These are phyloP conservation scores for Calameuta pallipes DNA, from an alignment of 2,888 invertebrate species.

Conservation along the genomic window DNA sequence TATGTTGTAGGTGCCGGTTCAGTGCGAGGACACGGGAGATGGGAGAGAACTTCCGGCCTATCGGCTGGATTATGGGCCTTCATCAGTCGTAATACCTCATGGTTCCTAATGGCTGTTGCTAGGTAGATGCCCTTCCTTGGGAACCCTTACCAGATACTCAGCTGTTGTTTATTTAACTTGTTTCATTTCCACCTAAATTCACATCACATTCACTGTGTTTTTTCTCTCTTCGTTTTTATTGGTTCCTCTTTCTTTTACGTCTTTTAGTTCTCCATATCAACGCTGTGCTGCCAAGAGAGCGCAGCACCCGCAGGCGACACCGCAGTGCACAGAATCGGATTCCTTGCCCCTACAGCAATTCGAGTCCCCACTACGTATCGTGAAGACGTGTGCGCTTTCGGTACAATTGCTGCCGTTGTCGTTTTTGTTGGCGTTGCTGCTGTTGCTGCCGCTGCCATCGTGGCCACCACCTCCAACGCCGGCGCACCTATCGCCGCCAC, in stretches of 20 bases:
- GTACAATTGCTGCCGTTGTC: constrained; percentile 1
- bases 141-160: not conserved
- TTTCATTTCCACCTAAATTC: not conserved
- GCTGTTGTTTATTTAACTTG: not conserved
- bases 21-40: constrained; percentile 13
- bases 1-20: constrained; percentile 8
- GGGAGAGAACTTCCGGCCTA: constrained; percentile 22
- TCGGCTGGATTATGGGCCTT: constrained; percentile 17
- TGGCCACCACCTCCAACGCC: constrained; percentile 2
- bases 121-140: not conserved
- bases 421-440: not conserved
- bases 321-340: not conserved
- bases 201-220: not conserved
- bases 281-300: not conserved
- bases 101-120: not conserved
- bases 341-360: not conserved
- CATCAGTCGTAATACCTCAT: not conserved
- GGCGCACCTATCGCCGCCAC: constrained; percentile 32
- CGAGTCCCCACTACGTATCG: not conserved
- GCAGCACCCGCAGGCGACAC: not conserved
- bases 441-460: not conserved
- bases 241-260: not conserved
- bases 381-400: not conserved
- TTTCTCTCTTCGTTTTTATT: not conserved
- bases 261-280: not conserved